These are phyloP conservation scores for Tachycineta bicolor DNA, from an alignment of 2,113 vertebrate genomes.

Conservation along the genomic window DNA sequence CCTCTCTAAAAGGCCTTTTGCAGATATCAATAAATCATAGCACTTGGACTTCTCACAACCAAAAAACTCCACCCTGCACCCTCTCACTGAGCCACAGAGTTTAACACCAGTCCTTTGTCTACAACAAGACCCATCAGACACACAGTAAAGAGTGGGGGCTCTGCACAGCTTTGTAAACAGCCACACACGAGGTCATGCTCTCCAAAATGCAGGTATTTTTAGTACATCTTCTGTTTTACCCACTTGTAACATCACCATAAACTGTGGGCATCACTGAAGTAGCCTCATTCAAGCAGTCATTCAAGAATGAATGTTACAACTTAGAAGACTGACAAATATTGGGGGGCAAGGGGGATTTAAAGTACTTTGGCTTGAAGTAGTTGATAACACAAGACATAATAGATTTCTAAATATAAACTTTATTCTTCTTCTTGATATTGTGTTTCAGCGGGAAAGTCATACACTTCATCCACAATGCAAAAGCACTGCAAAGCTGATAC, in stretches of 20 bases:
- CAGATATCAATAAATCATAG: background rate
- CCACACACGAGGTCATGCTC: background rate
- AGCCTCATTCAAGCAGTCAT: background rate
- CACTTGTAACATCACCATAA: background rate
- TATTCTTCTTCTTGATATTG: background rate
- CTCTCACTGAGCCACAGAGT: background rate
- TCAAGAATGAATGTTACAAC: background rate
- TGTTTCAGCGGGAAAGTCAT: background rate
- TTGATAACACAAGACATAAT: background rate
- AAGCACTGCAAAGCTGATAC: background rate
- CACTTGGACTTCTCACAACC: background rate
- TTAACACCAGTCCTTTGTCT: background rate
- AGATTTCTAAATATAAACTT: background rate
- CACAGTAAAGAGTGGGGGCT: background rate
- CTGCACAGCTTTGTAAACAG: background rate
- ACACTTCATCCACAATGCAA: background rate
- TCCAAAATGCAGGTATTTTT: background rate
- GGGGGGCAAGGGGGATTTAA: background rate
- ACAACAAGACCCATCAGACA: background rate
- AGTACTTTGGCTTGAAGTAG: background rate
- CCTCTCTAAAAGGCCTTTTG: conserved; percentile 1
- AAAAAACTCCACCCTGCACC: background rate
- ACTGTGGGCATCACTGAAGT: background rate
- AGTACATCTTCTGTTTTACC: background rate
- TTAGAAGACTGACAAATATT: background rate